Base-by-base conservation (phyloP, 2,797 vertebrate genomes). In the Morus bassanus region DNA sequence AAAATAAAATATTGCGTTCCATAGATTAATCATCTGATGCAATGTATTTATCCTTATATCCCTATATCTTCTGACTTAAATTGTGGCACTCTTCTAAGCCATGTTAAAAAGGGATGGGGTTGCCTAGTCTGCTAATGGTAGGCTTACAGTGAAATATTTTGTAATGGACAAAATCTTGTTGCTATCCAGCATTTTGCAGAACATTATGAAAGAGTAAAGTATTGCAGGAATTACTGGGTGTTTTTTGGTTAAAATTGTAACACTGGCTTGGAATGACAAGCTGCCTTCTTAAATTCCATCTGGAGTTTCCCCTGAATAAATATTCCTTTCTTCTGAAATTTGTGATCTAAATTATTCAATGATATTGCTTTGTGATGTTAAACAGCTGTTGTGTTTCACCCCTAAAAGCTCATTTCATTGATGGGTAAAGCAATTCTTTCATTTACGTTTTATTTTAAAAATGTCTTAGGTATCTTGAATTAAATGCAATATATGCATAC, bases 301-400 rank as follows among this genome's bases (percentile, higher is more conserved):
- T 97, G 95, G 92, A 96, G 87, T 78, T 95, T 90, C 41, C 61
- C 43, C 59, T 79, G 74, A 76, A 94, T 92, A 95, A 93, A 92
- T 88, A 96, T 92, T 92, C 64, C 50, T 89, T 90, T 92, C 72
- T 89, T 92, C 89, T 96, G 50, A 87, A 82, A 88, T 95, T 96
- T 94, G 77, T 91, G 86, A 88, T 85, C 83, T 93, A 95, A 96
- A 97, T 94, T 96, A 95, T 94, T 96, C 93, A 91, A 95, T 92
- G 84, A 80, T 85, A 87, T n/a, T 94, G 60, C 85, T 95, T 84
- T 95, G 80, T 96, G 95, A 93, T 95, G 86, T 95, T 93, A 95
- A 96, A 85, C 93, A 94, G 90, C 80, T 96, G 93, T 87, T 96
- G 80, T 85, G 59, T 92, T 96, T 95, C 94, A 94, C 56, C 67